A percentile compares a stretch with the other conserved stretches of the same genome.
phyloP scores from a whole-genome alignment of 2,888 invertebrate genomes.

The Pandemis cinnamomeana region DNA sequence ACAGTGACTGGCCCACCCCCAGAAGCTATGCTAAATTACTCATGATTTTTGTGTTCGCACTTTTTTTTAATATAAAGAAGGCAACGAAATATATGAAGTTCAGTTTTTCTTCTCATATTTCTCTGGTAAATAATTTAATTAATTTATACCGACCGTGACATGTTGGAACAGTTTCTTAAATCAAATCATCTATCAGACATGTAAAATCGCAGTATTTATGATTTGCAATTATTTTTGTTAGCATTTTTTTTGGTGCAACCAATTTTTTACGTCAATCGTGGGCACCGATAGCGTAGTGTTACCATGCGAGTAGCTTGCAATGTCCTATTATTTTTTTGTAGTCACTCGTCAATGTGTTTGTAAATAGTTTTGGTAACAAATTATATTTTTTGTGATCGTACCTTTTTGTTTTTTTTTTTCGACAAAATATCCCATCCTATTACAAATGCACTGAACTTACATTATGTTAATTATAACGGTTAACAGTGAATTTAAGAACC shows the following conservation, averaged over 20 bases:
- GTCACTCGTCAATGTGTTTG: constrained; percentile 60
- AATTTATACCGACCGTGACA: background rate
- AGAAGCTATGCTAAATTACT: background rate
- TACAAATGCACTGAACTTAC: constrained; percentile 4
- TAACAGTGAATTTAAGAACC: constrained; percentile 1
- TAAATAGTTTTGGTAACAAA: constrained; percentile 78
- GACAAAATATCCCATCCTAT: background rate
- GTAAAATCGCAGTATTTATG: constrained; percentile 25
- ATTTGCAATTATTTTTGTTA: constrained; percentile 32
- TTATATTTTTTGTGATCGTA: constrained; percentile 81
- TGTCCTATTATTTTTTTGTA: constrained; percentile 53
- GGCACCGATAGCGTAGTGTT: constrained; percentile 50
- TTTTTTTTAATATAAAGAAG: background rate
- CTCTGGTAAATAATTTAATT: background rate
- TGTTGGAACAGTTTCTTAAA: constrained; percentile 1
- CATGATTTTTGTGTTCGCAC: background rate
- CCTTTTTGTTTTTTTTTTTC: constrained; percentile 51
- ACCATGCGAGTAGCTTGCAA: constrained; percentile 46
- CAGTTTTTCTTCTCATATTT: background rate
- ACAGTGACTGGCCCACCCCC: background rate
- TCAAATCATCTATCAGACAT: background rate
- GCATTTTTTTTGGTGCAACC: constrained; percentile 25
- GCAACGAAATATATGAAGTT: background rate
- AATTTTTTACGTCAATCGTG: constrained; percentile 1
- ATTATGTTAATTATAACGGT: background rate